phyloP scores from a whole-genome alignment of 2,888 invertebrate species.

The Galeruca laticollis region DNA sequence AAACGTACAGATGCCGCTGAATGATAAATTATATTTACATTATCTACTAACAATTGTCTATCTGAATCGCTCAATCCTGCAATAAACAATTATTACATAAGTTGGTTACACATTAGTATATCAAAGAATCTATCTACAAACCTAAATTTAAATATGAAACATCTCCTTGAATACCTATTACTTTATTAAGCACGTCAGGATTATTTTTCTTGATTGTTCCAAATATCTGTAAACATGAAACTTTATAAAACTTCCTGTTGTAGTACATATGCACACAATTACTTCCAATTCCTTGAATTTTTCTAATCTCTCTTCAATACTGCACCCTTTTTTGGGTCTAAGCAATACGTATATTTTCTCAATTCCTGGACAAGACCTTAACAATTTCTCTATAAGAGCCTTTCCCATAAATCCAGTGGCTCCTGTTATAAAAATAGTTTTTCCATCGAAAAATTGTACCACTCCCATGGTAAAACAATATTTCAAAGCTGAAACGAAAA shows the following conservation, averaged over 20 bases:
- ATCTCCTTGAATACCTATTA: constrained; percentile 80
- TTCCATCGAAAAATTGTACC: constrained; percentile 75
- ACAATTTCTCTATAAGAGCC: constrained; percentile 87
- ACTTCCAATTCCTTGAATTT: neutral
- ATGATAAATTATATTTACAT: constrained; percentile 80
- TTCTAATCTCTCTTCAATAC: neutral
- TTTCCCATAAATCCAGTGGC: constrained; percentile 93
- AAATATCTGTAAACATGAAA: constrained; percentile 72
- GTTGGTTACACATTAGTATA: too few relatives aligned
- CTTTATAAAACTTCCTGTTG: neutral
- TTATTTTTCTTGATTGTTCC: constrained; percentile 73
- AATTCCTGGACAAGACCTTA: constrained; percentile 83
- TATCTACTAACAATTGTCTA: constrained; percentile 69
- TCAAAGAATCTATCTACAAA: constrained; percentile 3
- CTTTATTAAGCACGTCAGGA: constrained; percentile 74
- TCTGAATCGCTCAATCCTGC: constrained; percentile 70
- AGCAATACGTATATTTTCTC: constrained; percentile 82
- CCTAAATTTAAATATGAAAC: constrained; percentile 80
- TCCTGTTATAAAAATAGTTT: constrained; percentile 85
- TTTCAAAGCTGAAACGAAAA: too few relatives aligned
- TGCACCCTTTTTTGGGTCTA: constrained; percentile 62
- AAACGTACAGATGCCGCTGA: constrained; percentile 88
- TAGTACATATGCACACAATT: neutral
- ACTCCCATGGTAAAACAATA: constrained; percentile 66
- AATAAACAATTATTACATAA: neutral